phyloP scores from a whole-genome alignment of 2,888 invertebrate genomes.

The Scrobipalpa costella region DNA sequence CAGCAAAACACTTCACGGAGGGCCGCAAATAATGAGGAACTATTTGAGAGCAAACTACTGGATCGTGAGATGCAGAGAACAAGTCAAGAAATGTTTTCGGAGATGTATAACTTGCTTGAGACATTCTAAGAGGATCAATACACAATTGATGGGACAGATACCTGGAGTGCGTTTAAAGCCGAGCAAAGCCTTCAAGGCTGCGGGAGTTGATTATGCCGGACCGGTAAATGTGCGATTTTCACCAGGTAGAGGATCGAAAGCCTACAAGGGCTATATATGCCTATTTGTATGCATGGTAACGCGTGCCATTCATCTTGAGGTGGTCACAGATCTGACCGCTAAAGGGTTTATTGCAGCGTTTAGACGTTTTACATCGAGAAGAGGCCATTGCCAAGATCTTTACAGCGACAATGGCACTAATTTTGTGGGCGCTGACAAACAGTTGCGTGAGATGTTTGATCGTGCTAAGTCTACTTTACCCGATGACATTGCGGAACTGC shows the following conservation, averaged over 20 bases:
- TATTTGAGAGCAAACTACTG: no score
- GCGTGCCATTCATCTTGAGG: slow-evolving; percentile 32
- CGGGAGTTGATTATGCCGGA: slow-evolving; percentile 28
- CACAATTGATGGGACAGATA: no score
- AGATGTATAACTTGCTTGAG: no score
- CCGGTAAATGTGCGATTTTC: slow-evolving; percentile 26
- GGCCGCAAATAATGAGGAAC: no score
- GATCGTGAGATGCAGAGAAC: no score
- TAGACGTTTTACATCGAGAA: slow-evolving; percentile 31
- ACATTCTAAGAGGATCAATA: no score
- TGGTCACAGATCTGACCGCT: slow-evolving; percentile 29
- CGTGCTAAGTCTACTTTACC: background rate
- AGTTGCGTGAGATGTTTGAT: slow-evolving; percentile 23
- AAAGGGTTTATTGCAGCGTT: slow-evolving; percentile 32
- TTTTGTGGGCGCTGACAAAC: slow-evolving; percentile 31
- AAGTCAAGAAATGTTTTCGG: no score
- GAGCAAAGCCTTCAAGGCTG: no score
- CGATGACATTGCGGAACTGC: background rate
- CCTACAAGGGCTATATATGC: slow-evolving; percentile 28
- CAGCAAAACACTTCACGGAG: no score
- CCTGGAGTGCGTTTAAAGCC: no score
- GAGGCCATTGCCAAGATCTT: slow-evolving; percentile 32
- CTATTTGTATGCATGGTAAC: slow-evolving; percentile 31
- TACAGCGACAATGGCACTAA: slow-evolving; percentile 34
- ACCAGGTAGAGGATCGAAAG: slow-evolving; percentile 25